Base-by-base conservation (phyloP, 35 echinoderm and acorn worm species). In the Apostichopus japonicus region DNA sequence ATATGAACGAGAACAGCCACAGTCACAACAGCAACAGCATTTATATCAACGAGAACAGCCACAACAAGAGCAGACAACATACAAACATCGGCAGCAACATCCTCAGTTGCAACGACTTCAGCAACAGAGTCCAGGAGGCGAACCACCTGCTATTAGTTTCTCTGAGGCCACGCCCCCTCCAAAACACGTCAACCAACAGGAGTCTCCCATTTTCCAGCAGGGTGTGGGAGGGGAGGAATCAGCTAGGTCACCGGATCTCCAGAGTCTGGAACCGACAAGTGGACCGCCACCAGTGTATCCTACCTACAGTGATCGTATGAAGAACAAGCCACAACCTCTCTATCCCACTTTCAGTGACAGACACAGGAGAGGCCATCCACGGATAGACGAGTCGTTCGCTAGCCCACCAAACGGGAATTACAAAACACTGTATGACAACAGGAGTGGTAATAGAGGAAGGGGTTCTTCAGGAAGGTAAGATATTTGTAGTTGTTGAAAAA, bases 271-370 rank as follows among this genome's bases (percentile, higher is more conserved):
- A 76, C 24, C 81, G 75, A 62, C 56, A 14, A 91, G 70, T 24
- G 59, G 71, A 16, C 82, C 94, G 24, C 87, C 79, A 22, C 86
- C 92, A 70, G 63, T 86, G 67, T 93, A 93, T 44, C 92, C 92
- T 21, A 95, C 91, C 6, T 81, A 87, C 73, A 95, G 87, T 58
- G 94, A 98, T 63, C 87, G 92, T 78, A 19, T 79, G 72, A 77
- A 79, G 58, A 91, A 77, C 75, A 81, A 63, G 54, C 92, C 96
- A 65, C 91, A 92, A n/a, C 94, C 92, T 53, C 75, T 93, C 78
- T 99, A 99, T 77, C 97, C 97, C 19, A 99, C 97, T 1, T 99
- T 99, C 90, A 99, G 97, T 78, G 97, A 99, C 77, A 93, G 95
- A 65, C 96, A 97, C 53, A 75, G 96, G 16, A 97, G 93, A 65